These are phyloP conservation scores for Sylvilagus bachmani DNA, from an alignment of 2,113 vertebrate genomes.

Conservation along the genomic window DNA sequence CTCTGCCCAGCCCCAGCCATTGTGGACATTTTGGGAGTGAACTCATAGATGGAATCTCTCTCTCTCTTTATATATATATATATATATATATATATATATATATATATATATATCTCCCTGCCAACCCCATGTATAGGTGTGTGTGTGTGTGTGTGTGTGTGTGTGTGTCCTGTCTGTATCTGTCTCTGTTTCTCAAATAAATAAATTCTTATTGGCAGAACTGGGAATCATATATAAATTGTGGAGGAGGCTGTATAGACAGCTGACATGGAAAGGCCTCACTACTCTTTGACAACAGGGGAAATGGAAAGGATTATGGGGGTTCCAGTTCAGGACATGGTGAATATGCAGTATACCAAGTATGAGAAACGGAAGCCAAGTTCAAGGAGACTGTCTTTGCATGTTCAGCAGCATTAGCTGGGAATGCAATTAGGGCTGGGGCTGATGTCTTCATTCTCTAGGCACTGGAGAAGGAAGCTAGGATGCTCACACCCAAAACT, in stretches of 20 bases:
- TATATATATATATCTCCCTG: too few relatives aligned
- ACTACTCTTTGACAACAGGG: conserved; percentile 10
- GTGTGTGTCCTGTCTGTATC: too few relatives aligned
- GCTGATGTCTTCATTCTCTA: conserved; percentile 9
- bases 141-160: too few relatives aligned
- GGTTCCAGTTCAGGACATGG: not conserved
- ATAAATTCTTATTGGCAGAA: not conserved
- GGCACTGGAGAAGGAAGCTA: not conserved
- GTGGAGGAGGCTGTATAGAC: not conserved
- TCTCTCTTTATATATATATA: too few relatives aligned
- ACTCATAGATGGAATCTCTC: too few relatives aligned
- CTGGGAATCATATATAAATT: not conserved
- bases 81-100: too few relatives aligned
- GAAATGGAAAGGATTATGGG: not conserved
- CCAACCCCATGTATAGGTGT: too few relatives aligned
- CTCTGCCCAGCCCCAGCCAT: too few relatives aligned
- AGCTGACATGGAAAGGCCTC: not conserved
- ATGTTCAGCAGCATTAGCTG: not conserved
- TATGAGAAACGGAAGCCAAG: conserved; percentile 36
- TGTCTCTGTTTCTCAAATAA: too few relatives aligned
- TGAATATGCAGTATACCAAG: not conserved
- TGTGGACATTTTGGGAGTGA: too few relatives aligned
- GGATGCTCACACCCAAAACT: not conserved
- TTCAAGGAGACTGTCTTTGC: not conserved
- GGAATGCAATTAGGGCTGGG: not conserved